Base-by-base conservation (phyloP, 2,797 vertebrate species). In the Sebastes dallii region DNA sequence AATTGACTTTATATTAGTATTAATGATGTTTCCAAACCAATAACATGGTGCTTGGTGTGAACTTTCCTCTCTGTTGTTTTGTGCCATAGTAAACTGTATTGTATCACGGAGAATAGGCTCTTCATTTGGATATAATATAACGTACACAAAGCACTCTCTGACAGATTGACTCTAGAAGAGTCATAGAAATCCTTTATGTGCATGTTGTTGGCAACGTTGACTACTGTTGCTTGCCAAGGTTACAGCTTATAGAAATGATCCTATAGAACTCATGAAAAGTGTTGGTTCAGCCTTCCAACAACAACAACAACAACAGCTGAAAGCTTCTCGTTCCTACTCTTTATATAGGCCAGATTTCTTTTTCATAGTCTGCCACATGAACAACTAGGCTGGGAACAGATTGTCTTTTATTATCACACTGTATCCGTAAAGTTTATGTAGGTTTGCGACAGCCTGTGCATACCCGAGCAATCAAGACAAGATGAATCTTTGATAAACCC, bases 351-450 rank as follows among this genome's bases (percentile, higher is more conserved):
- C 27, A 80, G 20, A 64, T 81, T 68, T 75, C 7, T 55, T 24
- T 81, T 60, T 60, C 24, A 77, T 66, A 16, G 56, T 30, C n/a
- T 56, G 8, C 24, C 18, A n/a, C 18, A 56, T 72, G 34, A 69
- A 54, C 11, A 54, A 25, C 32, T 20, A 39, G 13, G 29, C 18
- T 29, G 59, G 32, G 59, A 69, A 29, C 54, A 80, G 62, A 60
- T 56, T 68, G 55, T 72, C 20, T 72, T 50, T 81, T 20, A 9
- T 65, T 64, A 56, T 80, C n/a, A 65, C 39, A 67, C 34, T 67
- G 29, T 52, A 70, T 81, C 68, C 60, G 34, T 81, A 56, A 81
- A 20, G 42, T 71, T 29, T 78, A 54, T 66, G 46, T 59, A 52
- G 64, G 36, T 25, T 39, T 82, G 30, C 36, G 64, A 78, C 81